A percentile compares a stretch with the other conserved stretches of the same genome.
Conservation (phyloP, 2,888 invertebrate genomes). For the Chironomus riparius region DNA sequence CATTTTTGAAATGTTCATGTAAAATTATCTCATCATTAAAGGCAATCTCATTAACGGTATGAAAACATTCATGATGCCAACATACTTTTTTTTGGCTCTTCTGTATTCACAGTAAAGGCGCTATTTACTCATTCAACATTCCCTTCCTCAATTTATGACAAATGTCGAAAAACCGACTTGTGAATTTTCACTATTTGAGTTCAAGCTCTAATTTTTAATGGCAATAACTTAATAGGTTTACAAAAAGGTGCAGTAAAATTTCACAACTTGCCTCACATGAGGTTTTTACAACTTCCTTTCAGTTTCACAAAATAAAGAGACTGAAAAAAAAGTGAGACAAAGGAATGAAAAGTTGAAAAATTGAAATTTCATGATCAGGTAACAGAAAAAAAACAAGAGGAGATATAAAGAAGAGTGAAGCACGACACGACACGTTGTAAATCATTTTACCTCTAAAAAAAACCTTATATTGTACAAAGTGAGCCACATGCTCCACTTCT, state of each 20-base stretch:
- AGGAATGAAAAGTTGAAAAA: background rate
- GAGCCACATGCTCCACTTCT: constrained; percentile 6
- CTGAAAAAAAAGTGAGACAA: too few species aligned
- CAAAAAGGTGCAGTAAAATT: constrained; percentile 21
- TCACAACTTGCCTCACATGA: background rate
- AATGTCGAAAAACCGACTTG: background rate
- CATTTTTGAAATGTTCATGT: too few species aligned
- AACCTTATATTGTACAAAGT: background rate
- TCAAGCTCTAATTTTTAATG: background rate
- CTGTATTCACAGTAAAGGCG: background rate
- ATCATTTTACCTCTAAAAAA: constrained; percentile 3
- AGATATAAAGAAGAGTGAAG: background rate
- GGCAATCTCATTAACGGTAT: too few species aligned
- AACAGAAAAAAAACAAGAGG: background rate
- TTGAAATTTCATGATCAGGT: constrained; percentile 11
- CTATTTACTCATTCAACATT: background rate
- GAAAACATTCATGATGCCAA: too few species aligned
- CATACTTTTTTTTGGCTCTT: too few species aligned
- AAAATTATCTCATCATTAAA: too few species aligned
- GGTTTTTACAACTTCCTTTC: constrained; percentile 24
- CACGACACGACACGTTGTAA: constrained; percentile 26
- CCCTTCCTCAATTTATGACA: too few species aligned
- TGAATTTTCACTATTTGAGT: background rate
- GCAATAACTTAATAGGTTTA: too few species aligned
- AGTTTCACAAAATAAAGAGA: background rate